Percentiles rank a stretch among this genome's conserved stretches.
phyloP scores from a whole-genome alignment of 1,140 invertebrate species.

The Heliconius hermathena region DNA sequence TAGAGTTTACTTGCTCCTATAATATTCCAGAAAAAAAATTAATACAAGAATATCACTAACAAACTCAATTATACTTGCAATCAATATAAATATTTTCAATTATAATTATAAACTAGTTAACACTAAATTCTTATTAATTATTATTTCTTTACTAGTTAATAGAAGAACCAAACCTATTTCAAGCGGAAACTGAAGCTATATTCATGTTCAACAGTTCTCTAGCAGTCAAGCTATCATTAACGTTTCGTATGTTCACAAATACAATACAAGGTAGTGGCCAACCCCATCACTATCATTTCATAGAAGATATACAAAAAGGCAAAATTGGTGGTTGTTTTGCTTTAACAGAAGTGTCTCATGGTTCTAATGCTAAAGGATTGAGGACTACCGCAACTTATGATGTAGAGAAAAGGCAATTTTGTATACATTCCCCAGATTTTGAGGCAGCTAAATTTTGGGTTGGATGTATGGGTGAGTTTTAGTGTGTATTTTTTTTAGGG shows the following conservation, averaged over 20 bases:
- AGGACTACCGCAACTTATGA: conserved; percentile 92
- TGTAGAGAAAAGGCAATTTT: conserved; percentile 87
- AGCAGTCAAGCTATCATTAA: conserved; percentile 84
- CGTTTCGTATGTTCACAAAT: conserved; percentile 83
- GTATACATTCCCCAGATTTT: conserved; percentile 91
- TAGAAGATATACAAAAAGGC: conserved; percentile 82
- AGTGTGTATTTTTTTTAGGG: not conserved
- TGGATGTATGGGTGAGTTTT: conserved; percentile 82
- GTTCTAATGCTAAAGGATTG: conserved; percentile 92
- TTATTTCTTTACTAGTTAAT: conserved; percentile 57
- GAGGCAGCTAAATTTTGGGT: conserved; percentile 95
- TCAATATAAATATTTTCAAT: too few relatives aligned
- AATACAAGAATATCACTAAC: too few relatives aligned
- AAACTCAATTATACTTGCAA: too few relatives aligned
- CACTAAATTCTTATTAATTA: too few relatives aligned
- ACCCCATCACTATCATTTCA: conserved; percentile 83
- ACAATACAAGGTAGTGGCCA: conserved; percentile 82
- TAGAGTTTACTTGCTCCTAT: too few relatives aligned
- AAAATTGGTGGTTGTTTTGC: conserved; percentile 89
- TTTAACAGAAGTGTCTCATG: conserved; percentile 93
- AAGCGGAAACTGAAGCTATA: conserved; percentile 81
- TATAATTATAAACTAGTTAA: too few relatives aligned
- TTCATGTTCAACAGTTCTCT: conserved; percentile 88
- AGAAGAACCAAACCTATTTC: conserved; percentile 68
- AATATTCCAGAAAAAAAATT: too few relatives aligned